A percentile compares a stretch with the other conserved stretches of the same genome.
phyloP scores from a whole-genome alignment of 1,140 invertebrate genomes.

The Bombus haemorrhoidalis region DNA sequence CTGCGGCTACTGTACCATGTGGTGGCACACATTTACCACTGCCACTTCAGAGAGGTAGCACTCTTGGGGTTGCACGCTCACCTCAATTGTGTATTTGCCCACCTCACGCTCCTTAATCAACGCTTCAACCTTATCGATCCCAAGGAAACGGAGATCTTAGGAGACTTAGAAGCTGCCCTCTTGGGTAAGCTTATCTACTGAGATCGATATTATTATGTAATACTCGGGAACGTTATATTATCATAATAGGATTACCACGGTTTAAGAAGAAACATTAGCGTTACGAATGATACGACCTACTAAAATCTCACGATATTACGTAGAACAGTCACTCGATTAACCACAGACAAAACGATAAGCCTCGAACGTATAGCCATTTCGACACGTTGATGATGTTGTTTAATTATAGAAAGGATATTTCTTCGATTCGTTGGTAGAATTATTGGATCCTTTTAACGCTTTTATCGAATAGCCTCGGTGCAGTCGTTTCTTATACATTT shows the following conservation, averaged over 20 bases:
- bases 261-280: background rate
- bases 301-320: slow-evolving; percentile 17
- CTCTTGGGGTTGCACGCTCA: slow-evolving; percentile 96
- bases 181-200: slow-evolving; percentile 74
- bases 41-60: slow-evolving; percentile 97
- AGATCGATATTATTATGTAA: slow-evolving; percentile 39
- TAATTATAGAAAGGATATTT: background rate
- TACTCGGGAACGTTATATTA: background rate
- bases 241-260: slow-evolving; percentile 17
- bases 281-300: background rate
- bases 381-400: background rate
- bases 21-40: slow-evolving; percentile 98
- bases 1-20: slow-evolving; percentile 98
- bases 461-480: background rate
- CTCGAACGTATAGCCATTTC: background rate
- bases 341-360: background rate
- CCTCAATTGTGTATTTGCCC: slow-evolving; percentile 97
- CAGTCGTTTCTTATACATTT: background rate
- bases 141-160: slow-evolving; percentile 97
- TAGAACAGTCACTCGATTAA: background rate
- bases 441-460: background rate
- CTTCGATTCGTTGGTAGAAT: background rate
- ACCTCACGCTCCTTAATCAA: slow-evolving; percentile 95
- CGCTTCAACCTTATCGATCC: slow-evolving; percentile 96
- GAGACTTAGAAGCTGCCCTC: slow-evolving; percentile 91